Evolutionary conservation across 1,140 invertebrate species (phyloP), one percentile per base, ranked within the genome.

Genomic region (Holotrichia oblita): DNA sequence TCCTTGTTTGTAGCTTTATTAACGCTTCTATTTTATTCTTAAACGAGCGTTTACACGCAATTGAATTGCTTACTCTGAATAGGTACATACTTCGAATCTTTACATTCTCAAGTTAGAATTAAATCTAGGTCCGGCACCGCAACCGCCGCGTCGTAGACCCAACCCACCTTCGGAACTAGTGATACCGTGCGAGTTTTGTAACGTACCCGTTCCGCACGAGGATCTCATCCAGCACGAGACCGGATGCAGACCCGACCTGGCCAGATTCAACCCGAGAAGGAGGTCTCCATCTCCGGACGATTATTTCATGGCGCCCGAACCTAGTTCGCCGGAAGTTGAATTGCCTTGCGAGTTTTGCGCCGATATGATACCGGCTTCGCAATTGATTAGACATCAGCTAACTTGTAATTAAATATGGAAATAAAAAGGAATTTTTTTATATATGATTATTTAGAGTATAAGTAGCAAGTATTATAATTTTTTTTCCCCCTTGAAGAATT

Each of bases 301-400:
- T 61, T 85, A 83, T 77, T 83, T 82, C 73, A 77, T 79, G 10
- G 80, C 80, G 7, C 83, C 81, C n/a, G 73, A 77, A 69, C 84
- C 80, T 8, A 80, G 79, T 73, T 82, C 82, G 22, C 85, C 84
- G 17, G 82, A 85, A 40, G 85, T 85, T 2, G 84, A 87, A 80
- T 78, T 87, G 59, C 87, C 87, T 0, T 87, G 87, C 79, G 87
- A 88, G 81, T 88, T 88, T 80, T 88, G 87, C 81, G 79, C 84
- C 10, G 83, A 85, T 73, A 84, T 87, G 83, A 84, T 87, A 44
- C 85, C 86, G 6, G 87, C 87, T 1, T 86, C 86, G 3, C 85
- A 85, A 75, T 77, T 87, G 22, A 79, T 83, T 59, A 80, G 83
- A n/a, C 86, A 87, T 74, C 85, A 86, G 79, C 78, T 85, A 0